Conservation (phyloP, 92 coral and sea anemone genomes). For the Parazoanthus atlanticus region DNA sequence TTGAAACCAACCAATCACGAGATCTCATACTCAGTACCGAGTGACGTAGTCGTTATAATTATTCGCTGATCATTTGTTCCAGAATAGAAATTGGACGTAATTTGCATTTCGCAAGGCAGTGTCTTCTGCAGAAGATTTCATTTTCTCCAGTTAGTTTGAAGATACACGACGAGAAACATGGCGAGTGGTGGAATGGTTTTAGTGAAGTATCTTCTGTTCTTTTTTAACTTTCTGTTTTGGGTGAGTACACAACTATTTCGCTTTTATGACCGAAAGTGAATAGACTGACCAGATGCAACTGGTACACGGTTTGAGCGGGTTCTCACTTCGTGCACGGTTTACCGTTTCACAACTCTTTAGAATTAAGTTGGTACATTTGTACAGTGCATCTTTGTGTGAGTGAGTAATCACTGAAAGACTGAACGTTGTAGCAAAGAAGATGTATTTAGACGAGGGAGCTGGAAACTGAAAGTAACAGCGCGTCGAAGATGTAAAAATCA, state of each 20-base stretch:
- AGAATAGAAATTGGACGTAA: not conserved
- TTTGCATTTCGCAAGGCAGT: conserved; percentile 47
- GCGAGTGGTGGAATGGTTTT: conserved; percentile 85
- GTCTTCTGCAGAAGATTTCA: not conserved
- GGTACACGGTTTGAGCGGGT: not conserved
- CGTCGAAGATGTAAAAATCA: not conserved
- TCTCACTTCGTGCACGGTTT: not conserved
- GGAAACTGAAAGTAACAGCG: not conserved
- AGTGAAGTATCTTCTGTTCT: conserved; percentile 80
- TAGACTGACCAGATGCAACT: too few relatives aligned
- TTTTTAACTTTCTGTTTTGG: conserved; percentile 85
- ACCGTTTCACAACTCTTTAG: not conserved
- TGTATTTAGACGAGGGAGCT: not conserved
- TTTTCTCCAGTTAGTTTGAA: not conserved
- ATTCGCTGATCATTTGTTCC: conserved; percentile 22
- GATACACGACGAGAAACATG: conserved; percentile 45
- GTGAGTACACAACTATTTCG: conserved; percentile 53
- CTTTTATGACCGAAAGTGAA: not conserved
- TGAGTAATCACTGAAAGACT: not conserved
- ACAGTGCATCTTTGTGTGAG: not conserved
- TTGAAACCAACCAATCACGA: conserved; percentile 47
- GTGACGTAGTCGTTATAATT: conserved; percentile 16
- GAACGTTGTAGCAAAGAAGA: not conserved
- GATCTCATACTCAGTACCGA: not conserved
- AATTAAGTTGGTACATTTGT: not conserved